Base-by-base conservation (phyloP, 2,797 vertebrate species). In the Selene dorsalis region DNA sequence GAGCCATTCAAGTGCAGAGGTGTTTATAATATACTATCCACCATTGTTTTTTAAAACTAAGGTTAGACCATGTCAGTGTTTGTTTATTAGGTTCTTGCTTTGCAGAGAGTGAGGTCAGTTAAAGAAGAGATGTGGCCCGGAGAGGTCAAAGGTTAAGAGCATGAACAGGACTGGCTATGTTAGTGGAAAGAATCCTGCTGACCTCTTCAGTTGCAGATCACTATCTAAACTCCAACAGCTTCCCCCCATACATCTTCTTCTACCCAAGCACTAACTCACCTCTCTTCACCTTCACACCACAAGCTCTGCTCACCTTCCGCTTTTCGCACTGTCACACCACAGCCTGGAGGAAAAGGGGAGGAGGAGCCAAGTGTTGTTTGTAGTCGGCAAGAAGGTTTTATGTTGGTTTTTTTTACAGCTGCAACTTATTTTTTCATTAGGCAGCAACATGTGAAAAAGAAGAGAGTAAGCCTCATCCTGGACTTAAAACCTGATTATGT, bases 211-310 rank as follows among this genome's bases (percentile, higher is more conserved):
- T 41, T 73, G 73, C 50, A 86, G 89, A 92, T 93, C 48, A 24
- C 80, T 90, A 92, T 94, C 91, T 88, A 71, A 84, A 75, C 65
- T 73, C 87, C 81, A 55, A 75, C 77, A 75, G 84, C 82, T 56
- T 79, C 80, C 66, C 73, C 56, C 53, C 32, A 70, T 75, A 82
- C 78, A 59, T 87, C 85, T 88, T 83, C 63, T 58, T 9, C 80
- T 72, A 59, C 80, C 66, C 63, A 55, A 67, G 65, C 74, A 59
- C 59, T 77, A 73, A 73, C 77, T 80, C 76, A 71, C 43, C 81
- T 83, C 72, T 74, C 59, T 58, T 89, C 82, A 90, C 63, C 79
- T 86, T 75, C 55, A 69, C 63, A n/a, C 24, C 78, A 83, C 57
- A 24, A 39, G 6, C 35, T 69, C 57, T 79, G 58, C 73, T 74